Conservation (phyloP, 2,888 invertebrate species). For the Caradrina kadenii region DNA sequence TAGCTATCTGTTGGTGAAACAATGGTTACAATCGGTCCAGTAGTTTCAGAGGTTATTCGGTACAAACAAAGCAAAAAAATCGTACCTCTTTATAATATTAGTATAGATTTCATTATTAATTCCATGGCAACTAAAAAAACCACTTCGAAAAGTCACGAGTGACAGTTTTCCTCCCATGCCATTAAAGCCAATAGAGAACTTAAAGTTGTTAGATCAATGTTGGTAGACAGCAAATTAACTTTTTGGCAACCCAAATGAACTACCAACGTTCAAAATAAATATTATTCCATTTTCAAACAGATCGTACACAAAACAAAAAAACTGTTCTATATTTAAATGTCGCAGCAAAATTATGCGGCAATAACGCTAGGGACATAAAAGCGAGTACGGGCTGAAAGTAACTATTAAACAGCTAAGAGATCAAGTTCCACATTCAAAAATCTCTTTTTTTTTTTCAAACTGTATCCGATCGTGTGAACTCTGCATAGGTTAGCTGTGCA, state of each 20-base stretch:
- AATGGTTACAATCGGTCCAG: no score
- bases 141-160: no score
- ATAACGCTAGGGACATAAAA: slow-evolving; percentile 50
- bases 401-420: slow-evolving; percentile 62
- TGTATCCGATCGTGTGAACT: slow-evolving; percentile 44
- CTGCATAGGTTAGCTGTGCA: slow-evolving; percentile 37
- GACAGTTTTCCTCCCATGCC: slow-evolving; percentile 2
- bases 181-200: background rate
- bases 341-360: slow-evolving; percentile 45
- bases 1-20: no score
- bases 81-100: no score
- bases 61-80: no score
- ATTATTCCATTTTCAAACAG: slow-evolving; percentile 19
- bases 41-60: no score
- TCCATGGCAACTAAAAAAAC: no score
- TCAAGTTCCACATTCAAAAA: slow-evolving; percentile 58
- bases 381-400: slow-evolving; percentile 65
- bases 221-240: background rate
- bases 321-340: slow-evolving; percentile 46
- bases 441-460: slow-evolving; percentile 39
- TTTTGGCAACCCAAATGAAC: background rate
- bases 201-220: slow-evolving; percentile 3
- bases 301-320: slow-evolving; percentile 27
- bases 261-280: background rate
- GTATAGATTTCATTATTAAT: no score